Conservation (phyloP, 2,888 invertebrate genomes). For the Latrodectus elegans region DNA sequence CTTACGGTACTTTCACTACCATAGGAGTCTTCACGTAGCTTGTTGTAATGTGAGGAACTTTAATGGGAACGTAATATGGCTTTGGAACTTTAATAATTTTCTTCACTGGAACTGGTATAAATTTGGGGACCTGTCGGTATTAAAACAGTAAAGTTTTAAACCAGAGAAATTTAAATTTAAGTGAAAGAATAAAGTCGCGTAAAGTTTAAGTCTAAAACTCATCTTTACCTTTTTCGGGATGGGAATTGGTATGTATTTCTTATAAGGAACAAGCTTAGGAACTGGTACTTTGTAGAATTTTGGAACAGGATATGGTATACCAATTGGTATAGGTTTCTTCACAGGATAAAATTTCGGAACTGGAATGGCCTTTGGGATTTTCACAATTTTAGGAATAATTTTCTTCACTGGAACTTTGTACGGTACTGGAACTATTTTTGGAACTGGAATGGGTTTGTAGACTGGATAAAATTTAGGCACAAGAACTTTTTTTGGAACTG, state of each 20-base stretch:
- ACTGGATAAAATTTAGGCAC: slow-evolving; percentile 60
- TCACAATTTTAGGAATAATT: slow-evolving; percentile 63
- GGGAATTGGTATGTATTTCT: slow-evolving; percentile 56
- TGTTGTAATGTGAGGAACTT: slow-evolving; percentile 52
- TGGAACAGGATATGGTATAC: slow-evolving; percentile 63
- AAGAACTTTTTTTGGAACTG: slow-evolving; percentile 60
- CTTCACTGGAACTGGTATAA: slow-evolving; percentile 58
- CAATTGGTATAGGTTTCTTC: slow-evolving; percentile 55
- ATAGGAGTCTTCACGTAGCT: slow-evolving; percentile 61
- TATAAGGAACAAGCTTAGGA: slow-evolving; percentile 49
- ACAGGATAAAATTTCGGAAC: slow-evolving; percentile 53
- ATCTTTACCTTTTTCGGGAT: slow-evolving; percentile 50
- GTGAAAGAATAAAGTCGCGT: no score
- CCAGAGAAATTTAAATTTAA: no score
- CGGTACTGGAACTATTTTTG: slow-evolving; percentile 60
- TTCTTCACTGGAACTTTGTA: slow-evolving; percentile 63
- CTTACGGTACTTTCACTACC: slow-evolving; percentile 62
- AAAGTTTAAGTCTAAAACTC: neutral
- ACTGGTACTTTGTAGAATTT: slow-evolving; percentile 50
- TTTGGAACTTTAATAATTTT: slow-evolving; percentile 65
- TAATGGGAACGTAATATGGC: slow-evolving; percentile 61
- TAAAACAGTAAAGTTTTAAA: no score
- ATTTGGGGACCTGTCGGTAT: slow-evolving; percentile 42
- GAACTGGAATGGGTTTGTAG: slow-evolving; percentile 48
- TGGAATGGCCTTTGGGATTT: slow-evolving; percentile 58